phyloP scores from a whole-genome alignment of 2,113 vertebrate genomes.

The Bos taurus region DNA sequence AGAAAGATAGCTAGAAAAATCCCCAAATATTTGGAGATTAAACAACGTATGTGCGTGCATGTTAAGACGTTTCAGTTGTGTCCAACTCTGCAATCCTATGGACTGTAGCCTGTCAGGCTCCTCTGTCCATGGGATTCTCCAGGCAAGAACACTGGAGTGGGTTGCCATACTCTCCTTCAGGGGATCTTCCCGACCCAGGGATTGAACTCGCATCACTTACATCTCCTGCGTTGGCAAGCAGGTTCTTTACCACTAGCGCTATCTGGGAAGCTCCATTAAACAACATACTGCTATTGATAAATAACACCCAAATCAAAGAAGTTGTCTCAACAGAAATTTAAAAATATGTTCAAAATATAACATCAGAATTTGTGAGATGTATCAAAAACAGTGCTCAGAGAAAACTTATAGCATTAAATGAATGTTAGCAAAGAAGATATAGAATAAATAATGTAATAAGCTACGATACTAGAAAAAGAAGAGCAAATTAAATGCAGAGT shows the following conservation, averaged over 20 bases:
- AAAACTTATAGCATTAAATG: not conserved
- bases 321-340: not conserved
- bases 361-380: not conserved
- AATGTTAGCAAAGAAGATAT: not conserved
- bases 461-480: not conserved
- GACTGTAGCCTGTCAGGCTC: not conserved
- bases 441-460: not conserved
- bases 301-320: not conserved
- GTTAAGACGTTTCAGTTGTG: not conserved
- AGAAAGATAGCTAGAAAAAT: not conserved
- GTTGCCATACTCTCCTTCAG: not conserved
- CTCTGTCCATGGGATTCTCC: not conserved
- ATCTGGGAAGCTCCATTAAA: not conserved
- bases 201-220: not conserved
- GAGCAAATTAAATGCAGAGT: not conserved
- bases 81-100: not conserved
- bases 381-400: not conserved
- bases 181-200: not conserved
- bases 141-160: not conserved
- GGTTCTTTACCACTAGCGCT: not conserved
- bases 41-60: not conserved
- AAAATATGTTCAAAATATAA: conserved; percentile 15
- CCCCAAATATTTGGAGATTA: not conserved
- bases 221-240: not conserved
- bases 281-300: not conserved